Percentiles rank a stretch among this genome's conserved stretches.
phyloP scores from a whole-genome alignment of 2,888 invertebrate species.

The Conomelus anceps region DNA sequence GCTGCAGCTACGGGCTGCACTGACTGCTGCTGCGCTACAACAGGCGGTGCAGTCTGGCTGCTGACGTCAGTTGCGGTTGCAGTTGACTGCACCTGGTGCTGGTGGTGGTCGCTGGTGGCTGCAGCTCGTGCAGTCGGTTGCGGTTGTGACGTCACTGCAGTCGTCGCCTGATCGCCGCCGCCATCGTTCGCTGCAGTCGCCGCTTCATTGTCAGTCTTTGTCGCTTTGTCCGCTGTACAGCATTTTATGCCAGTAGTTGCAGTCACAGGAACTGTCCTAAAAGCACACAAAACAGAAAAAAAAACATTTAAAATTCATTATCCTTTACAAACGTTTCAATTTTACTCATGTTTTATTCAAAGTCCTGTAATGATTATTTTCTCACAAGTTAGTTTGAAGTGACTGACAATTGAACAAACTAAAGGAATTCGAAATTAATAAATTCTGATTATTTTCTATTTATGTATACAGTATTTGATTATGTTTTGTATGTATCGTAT shows the following conservation, averaged over 20 bases:
- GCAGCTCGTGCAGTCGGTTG: neutral
- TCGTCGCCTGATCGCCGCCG: neutral
- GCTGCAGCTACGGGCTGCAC: too few relatives aligned
- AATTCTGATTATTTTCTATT: too few relatives aligned
- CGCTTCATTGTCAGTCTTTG: constrained; percentile 55
- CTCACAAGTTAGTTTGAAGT: too few relatives aligned
- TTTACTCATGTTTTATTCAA: too few relatives aligned
- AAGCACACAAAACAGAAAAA: neutral
- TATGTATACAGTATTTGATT: too few relatives aligned
- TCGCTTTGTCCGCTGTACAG: constrained; percentile 60
- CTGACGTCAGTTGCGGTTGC: neutral
- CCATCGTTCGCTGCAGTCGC: constrained; percentile 18
- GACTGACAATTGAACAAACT: too few relatives aligned
- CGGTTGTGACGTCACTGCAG: neutral
- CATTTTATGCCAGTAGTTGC: constrained; percentile 39
- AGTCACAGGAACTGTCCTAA: constrained; percentile 42
- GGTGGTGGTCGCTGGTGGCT: too few relatives aligned
- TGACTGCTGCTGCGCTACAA: constrained; percentile 5
- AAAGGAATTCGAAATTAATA: too few relatives aligned
- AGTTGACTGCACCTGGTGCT: too few relatives aligned
- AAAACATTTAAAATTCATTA: neutral
- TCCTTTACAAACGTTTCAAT: too few relatives aligned
- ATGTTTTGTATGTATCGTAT: too few relatives aligned
- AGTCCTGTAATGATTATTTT: too few relatives aligned
- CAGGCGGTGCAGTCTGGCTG: neutral